phyloP scores from a whole-genome alignment of 2,888 invertebrate species.

The Micoletzkya japonica region DNA sequence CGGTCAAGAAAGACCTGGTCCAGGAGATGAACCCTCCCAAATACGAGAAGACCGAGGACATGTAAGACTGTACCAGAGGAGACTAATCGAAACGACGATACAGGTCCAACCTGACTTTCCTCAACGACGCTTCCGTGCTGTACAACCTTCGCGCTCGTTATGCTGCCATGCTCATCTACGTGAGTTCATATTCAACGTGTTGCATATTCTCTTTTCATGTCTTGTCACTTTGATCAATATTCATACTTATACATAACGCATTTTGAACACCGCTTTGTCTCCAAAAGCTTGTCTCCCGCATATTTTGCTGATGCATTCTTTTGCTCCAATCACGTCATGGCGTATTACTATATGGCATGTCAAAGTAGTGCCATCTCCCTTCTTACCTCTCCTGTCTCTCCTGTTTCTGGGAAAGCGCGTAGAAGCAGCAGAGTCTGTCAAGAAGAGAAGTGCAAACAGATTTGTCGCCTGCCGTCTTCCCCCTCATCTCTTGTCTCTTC shows the following conservation, averaged over 20 bases:
- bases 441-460: not conserved
- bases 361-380: too few species aligned
- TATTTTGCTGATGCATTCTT: too few species aligned
- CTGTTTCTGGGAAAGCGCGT: not conserved
- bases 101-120: constrained; percentile 84
- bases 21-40: constrained; percentile 94
- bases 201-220: not conserved
- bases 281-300: not conserved
- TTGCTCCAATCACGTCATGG: too few species aligned
- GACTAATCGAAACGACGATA: not conserved
- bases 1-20: constrained; percentile 83
- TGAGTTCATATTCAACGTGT: constrained; percentile 34
- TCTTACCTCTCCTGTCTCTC: not conserved
- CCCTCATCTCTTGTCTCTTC: not conserved
- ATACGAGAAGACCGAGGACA: constrained; percentile 83
- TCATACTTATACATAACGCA: not conserved
- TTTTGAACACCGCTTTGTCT: not conserved
- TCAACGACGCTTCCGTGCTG: constrained; percentile 97
- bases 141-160: constrained; percentile 97
- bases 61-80: constrained; percentile 31
- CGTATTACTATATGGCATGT: too few species aligned
- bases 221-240: not conserved
- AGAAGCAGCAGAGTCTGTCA: constrained; percentile 4
- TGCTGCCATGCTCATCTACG: constrained; percentile 82
- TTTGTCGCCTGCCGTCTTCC: not conserved